Base-by-base conservation (phyloP, 2,888 invertebrate genomes). In the Prenolepis imparis region DNA sequence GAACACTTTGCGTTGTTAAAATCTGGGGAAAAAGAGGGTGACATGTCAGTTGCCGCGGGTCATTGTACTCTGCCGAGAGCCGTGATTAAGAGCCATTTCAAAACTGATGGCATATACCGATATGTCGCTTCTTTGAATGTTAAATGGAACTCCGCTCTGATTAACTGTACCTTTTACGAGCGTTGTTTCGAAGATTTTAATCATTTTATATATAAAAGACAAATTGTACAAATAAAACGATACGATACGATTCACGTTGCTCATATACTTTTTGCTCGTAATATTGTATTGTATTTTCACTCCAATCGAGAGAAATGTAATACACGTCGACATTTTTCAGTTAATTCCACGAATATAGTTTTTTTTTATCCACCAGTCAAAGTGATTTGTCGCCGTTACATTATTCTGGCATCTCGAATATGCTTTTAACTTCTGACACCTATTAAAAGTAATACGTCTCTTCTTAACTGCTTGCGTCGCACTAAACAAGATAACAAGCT, bases 21-120 rank as follows among this genome's bases (percentile, higher is more conserved):
- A 87, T 88, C 81, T 73, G 59, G 55, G 44, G 72, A 61, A 55
- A 83, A 82, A 81, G 80, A 59, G 55, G 61, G 68, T 75, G 63
- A 66, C 59, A 63, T 84, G 61, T 66, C 72, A 67, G 81, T 77
- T 74, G 85, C 57, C 82, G 80, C 57, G 83, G 86, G 73, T 88
- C 88, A 66, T 77, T 88, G 77, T 84, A 78, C 72, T 39, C 63
- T 32, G 15, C 63, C 84, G 83, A 61, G 88, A 66, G 66, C 85
- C 87, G 82, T 88, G 88, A 88, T 88, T 88, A 88, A 88, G 82
- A 85, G 88, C 73, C 78, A 73, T 88, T 88, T 88, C 82, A 84
- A 88, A 88, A 84, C 82, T 82, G 78, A 68, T 74, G 63, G 80
- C 64, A 73, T 84, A 84, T 77, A 81, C 80, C 82, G 67, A 81